A percentile compares a stretch with the other conserved stretches of the same genome.
phyloP scores from a whole-genome alignment of 2,888 invertebrate genomes.

The Charanyca ferruginea region DNA sequence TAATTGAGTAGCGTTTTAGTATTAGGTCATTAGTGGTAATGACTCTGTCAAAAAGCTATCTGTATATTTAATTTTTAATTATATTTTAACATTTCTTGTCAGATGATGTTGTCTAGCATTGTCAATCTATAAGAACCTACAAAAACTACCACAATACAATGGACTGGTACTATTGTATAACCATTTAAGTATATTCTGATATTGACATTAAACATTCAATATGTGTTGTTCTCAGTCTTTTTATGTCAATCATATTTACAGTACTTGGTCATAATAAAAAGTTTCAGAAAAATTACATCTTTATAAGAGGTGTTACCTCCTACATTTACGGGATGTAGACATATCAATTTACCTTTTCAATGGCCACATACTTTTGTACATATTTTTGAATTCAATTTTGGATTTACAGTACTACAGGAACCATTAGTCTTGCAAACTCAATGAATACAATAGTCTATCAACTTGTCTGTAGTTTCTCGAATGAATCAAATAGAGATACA shows the following conservation, averaged over 20 bases:
- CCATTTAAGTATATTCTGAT: slow-evolving; percentile 4
- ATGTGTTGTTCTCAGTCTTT: slow-evolving; percentile 34
- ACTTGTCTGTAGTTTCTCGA: slow-evolving; percentile 2
- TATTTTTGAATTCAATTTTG: slow-evolving; percentile 10
- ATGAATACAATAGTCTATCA: slow-evolving; percentile 16
- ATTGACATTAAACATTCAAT: not conserved
- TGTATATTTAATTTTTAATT: no score
- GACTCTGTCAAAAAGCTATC: no score
- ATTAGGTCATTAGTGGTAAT: no score
- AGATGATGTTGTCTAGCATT: not conserved
- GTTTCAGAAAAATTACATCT: no score
- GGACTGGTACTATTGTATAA: not conserved
- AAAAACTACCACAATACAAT: slow-evolving; percentile 10
- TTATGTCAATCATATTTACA: slow-evolving; percentile 29
- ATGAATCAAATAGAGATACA: slow-evolving; percentile 5
- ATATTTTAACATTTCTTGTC: slow-evolving; percentile 1
- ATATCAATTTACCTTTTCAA: no score
- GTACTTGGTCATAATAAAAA: not conserved
- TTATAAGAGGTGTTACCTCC: no score
- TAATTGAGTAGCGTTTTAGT: no score
- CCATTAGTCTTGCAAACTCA: not conserved
- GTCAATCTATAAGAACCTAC: not conserved
- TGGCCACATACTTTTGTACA: no score
- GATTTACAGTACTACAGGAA: slow-evolving; percentile 29
- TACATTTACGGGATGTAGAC: no score